Base-by-base conservation (phyloP, 2,797 vertebrate species). In the Premnoplex brunnescens region DNA sequence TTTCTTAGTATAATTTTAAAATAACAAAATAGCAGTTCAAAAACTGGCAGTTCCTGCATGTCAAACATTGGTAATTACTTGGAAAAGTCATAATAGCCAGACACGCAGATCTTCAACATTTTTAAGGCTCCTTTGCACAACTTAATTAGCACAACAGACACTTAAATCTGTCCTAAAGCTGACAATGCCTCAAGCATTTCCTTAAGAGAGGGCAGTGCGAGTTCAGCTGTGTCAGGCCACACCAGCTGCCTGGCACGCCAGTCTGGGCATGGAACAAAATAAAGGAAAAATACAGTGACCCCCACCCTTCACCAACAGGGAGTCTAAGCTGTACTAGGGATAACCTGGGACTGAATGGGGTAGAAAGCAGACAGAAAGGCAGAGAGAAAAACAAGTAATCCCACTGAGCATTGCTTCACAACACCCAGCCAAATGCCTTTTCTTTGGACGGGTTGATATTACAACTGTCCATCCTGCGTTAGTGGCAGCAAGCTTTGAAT, bases 151-250 rank as follows among this genome's bases (percentile, higher is more conserved):
- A 0, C 75, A 94, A 76, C 58, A 93, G 76, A 75, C 85, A 78
- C 69, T 94, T 95, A 95, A 84, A 90, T 88, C 66, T 91, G 76
- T 59, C 76, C 79, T 78, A 62, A 86, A 93, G 89, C 82, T 94
- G 79, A 86, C 85, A 93, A 83, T 55, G 82, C 79, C 83, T 84
- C 46, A 54, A 86, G 85, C 73, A 88, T 86, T 94, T 94, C 93
- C 93, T 83, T 90, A 75, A 74, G 60, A 81, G 76, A 69, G 79
- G 68, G 76, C 82, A 93, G 85, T 24, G 39, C 26, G 21, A 93
- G 88, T 91, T 95, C 76, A 95, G 75, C 89, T 89, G 56, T 49
- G 44, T 80, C 85, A 64, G 72, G 52, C 87, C 75, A 60, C 54
- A 71, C 58, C 88, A 89, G 85, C 76, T 95, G 89, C 91, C 79